These are phyloP conservation scores for Numida meleagris DNA, from an alignment of 2,113 vertebrate genomes.

Conservation along the genomic window DNA sequence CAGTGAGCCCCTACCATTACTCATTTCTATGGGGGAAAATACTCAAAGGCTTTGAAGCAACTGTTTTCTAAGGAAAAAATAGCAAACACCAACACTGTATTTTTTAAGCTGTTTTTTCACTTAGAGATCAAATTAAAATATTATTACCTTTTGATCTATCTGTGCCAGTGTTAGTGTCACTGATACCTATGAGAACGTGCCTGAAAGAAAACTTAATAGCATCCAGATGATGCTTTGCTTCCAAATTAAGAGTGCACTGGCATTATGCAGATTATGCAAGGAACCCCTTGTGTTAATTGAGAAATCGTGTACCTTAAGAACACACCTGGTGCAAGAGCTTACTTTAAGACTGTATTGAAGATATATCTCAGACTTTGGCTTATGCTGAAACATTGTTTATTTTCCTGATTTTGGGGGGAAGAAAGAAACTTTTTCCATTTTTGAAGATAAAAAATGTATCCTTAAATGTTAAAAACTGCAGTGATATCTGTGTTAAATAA, in stretches of 20 bases:
- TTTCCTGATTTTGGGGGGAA: background rate
- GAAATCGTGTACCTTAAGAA: background rate
- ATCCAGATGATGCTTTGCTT: background rate
- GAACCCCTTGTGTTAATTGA: background rate
- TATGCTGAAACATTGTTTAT: background rate
- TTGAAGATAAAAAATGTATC: background rate
- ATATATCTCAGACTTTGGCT: background rate
- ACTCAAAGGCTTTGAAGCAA: background rate
- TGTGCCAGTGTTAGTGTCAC: background rate
- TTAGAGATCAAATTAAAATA: background rate
- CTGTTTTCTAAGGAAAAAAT: background rate
- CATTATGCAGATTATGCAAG: background rate
- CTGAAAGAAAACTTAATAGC: background rate
- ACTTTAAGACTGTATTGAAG: background rate
- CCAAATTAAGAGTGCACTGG: background rate
- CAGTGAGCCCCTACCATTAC: background rate
- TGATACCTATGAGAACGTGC: background rate
- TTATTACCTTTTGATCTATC: background rate
- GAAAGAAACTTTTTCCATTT: background rate
- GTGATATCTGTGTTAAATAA: background rate
- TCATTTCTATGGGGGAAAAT: slow-evolving; percentile 11
- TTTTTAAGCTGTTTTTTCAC: background rate
- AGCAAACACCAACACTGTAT: background rate
- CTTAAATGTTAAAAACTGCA: background rate
- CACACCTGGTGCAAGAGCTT: background rate